Conservation (phyloP, 2,888 invertebrate species). For the Zhuqinia jingwanae region DNA sequence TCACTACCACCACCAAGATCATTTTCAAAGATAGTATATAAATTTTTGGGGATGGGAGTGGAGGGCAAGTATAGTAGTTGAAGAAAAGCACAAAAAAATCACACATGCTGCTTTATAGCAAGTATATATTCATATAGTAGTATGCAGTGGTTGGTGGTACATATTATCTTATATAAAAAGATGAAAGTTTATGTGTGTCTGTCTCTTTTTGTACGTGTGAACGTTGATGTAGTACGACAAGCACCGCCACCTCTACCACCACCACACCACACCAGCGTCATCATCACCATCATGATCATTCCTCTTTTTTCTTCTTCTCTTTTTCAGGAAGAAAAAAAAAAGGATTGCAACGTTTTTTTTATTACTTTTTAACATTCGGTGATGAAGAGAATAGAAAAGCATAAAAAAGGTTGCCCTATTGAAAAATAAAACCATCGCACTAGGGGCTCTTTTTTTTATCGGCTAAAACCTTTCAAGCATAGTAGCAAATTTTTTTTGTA, state of each 20-base stretch:
- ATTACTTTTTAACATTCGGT: slow-evolving; percentile 5
- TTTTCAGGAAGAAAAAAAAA: neutral
- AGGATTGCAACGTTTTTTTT: slow-evolving; percentile 19
- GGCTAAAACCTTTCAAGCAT: neutral
- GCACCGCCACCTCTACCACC: neutral
- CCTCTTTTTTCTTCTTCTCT: neutral
- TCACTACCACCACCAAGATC: neutral
- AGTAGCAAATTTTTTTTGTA: too few species aligned
- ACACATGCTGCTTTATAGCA: slow-evolving; percentile 45
- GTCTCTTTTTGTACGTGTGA: slow-evolving; percentile 30
- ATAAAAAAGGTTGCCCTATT: neutral
- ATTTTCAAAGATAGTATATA: slow-evolving; percentile 8
- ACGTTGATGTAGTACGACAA: slow-evolving; percentile 45
- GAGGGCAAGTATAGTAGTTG: slow-evolving; percentile 18
- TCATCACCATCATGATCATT: neutral
- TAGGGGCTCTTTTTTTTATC: neutral
- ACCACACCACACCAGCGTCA: neutral
- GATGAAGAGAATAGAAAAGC: neutral
- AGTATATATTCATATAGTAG: too few species aligned
- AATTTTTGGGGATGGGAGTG: neutral
- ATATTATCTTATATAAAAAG: slow-evolving; percentile 26
- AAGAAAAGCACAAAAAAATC: slow-evolving; percentile 5
- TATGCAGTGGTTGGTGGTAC: neutral
- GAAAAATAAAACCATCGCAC: neutral
- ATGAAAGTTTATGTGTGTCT: slow-evolving; percentile 1